A percentile compares a stretch with the other conserved stretches of the same genome.
Conservation (phyloP, 2,888 invertebrate species). For the Frankliniella intonsa region DNA sequence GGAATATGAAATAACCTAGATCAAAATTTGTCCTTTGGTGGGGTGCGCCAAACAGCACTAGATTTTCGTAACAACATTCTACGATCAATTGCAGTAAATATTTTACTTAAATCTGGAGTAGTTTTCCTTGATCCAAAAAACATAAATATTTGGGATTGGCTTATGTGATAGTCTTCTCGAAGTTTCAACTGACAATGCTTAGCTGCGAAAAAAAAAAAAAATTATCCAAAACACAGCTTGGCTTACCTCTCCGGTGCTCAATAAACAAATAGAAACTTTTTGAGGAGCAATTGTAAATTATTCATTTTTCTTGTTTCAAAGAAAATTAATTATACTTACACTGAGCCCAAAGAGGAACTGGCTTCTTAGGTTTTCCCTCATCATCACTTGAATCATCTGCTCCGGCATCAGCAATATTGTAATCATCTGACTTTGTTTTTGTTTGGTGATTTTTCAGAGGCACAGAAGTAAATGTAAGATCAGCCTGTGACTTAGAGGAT, state of each 20-base stretch:
- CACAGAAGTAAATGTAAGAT: not conserved
- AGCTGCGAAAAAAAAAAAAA: not conserved
- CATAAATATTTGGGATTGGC: not conserved
- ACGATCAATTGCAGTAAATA: slow-evolving; percentile 4
- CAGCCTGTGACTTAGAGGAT: not conserved
- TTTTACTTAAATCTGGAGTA: not conserved
- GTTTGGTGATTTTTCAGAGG: not conserved
- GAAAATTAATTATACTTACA: slow-evolving; percentile 32
- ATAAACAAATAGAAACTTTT: not conserved
- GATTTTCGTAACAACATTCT: not conserved
- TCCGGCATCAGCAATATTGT: slow-evolving; percentile 31
- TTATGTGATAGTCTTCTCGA: not conserved
- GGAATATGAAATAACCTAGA: not conserved
- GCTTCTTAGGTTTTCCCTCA: slow-evolving; percentile 33
- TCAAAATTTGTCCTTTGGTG: not conserved
- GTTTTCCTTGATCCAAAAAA: not conserved
- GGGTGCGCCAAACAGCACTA: not conserved
- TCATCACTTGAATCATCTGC: slow-evolving; percentile 34
- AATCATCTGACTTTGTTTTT: slow-evolving; percentile 3
- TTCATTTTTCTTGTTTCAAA: too few species aligned
- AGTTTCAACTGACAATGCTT: not conserved
- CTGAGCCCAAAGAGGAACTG: slow-evolving; percentile 32
- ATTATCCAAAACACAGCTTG: too few species aligned
- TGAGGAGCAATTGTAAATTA: not conserved
- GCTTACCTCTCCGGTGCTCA: too few species aligned